Evolutionary conservation across 2,797 vertebrate species (phyloP).

Genomic region (Spondyliosoma cantharus): DNA sequence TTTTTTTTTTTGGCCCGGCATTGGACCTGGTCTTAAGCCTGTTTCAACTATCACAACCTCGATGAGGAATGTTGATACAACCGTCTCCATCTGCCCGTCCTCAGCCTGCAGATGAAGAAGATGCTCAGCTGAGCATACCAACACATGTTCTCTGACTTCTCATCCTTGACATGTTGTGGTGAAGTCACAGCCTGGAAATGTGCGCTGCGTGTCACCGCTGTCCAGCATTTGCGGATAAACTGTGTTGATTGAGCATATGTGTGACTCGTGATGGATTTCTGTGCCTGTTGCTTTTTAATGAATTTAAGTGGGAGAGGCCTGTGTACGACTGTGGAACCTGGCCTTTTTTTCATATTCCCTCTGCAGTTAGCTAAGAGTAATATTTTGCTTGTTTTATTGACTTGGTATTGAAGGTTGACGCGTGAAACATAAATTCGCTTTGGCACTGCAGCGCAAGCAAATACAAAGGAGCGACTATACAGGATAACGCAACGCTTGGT

Average conservation of each 20-base stretch:
- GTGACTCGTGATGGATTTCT: constrained; percentile 34
- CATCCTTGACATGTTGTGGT: constrained; percentile 68
- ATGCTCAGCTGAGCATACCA: constrained; percentile 62
- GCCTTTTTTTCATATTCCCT: constrained; percentile 13
- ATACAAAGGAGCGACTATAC: constrained; percentile 61
- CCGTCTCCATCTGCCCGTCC: constrained; percentile 71
- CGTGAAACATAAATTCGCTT: constrained; percentile 50
- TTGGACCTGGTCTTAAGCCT: not conserved
- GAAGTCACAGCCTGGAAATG: constrained; percentile 59
- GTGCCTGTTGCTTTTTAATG: constrained; percentile 32
- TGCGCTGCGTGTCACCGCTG: constrained; percentile 35
- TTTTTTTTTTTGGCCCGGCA: not conserved
- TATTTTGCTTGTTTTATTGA: constrained; percentile 43
- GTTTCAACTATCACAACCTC: not conserved
- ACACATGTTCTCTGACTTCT: constrained; percentile 65
- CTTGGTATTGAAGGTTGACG: constrained; percentile 26
- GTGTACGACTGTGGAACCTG: constrained; percentile 27
- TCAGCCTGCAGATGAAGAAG: constrained; percentile 61
- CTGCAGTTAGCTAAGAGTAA: constrained; percentile 23
- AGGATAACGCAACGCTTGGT: constrained; percentile 58
- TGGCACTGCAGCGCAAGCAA: constrained; percentile 34
- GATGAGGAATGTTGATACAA: constrained; percentile 72
- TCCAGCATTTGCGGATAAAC: constrained; percentile 37
- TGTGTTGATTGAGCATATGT: constrained; percentile 40
- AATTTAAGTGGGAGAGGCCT: constrained; percentile 18